Percentiles rank a stretch among this genome's conserved stretches.
Conservation (phyloP, 2,888 invertebrate species). For the Cecidostiba fungosa region DNA sequence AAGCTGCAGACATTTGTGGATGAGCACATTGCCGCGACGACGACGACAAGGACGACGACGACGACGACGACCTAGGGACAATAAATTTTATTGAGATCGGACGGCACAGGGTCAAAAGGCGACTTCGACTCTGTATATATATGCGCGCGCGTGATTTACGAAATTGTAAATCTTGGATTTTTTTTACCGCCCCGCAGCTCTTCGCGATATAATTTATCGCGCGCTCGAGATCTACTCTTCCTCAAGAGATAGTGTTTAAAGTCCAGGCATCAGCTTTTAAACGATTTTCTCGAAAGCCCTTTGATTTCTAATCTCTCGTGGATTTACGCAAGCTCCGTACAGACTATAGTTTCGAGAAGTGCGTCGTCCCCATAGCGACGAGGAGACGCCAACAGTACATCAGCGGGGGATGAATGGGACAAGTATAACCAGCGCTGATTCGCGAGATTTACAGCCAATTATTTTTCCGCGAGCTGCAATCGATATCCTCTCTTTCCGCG, state of each 20-base stretch:
- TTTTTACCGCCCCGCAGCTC: neutral
- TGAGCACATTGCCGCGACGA: neutral
- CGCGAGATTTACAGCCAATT: constrained; percentile 67
- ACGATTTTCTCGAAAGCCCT: neutral
- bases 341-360: neutral
- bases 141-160: constrained; percentile 29
- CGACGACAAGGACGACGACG: no score
- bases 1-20: neutral
- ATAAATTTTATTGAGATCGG: constrained; percentile 28
- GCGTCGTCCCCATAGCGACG: neutral
- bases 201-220: neutral
- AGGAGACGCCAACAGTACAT: neutral
- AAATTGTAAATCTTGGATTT: constrained; percentile 2
- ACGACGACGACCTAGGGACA: neutral
- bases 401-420: constrained; percentile 21
- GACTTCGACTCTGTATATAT: neutral
- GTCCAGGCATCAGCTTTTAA: neutral
- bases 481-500: neutral
- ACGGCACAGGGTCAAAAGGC: constrained; percentile 13
- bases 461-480: constrained; percentile 63
- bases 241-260: neutral
- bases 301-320: neutral
- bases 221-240: neutral
- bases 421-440: neutral
- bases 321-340: neutral